phyloP scores from a whole-genome alignment of 2,797 vertebrate genomes.

The Cryptoblepharus egeriae region DNA sequence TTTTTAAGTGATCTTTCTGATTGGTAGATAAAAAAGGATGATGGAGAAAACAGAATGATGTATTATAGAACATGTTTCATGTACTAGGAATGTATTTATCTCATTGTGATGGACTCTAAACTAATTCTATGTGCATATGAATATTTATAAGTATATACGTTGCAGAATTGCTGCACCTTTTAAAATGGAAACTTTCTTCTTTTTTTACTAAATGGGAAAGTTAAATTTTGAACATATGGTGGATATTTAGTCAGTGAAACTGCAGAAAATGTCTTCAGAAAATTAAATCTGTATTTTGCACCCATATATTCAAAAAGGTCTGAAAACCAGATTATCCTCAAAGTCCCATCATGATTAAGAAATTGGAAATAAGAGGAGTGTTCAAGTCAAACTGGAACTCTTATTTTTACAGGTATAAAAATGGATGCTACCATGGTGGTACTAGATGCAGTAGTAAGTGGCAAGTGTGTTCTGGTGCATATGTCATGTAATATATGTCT shows the following conservation, averaged over 20 bases:
- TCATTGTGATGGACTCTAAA: neutral
- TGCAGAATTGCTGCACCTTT: constrained; percentile 12
- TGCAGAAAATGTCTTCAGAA: constrained; percentile 49
- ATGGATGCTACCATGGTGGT: no score
- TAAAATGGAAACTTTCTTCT: neutral
- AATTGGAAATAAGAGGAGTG: constrained; percentile 29
- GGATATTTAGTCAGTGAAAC: constrained; percentile 37
- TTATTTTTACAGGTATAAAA: no score
- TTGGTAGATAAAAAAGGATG: constrained; percentile 47
- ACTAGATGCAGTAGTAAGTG: no score
- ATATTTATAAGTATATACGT: constrained; percentile 31
- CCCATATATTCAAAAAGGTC: constrained; percentile 55
- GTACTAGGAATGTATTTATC: constrained; percentile 22
- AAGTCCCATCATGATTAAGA: constrained; percentile 23
- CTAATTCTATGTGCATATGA: neutral
- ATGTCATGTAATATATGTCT: no score
- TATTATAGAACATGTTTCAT: constrained; percentile 36
- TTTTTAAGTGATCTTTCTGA: constrained; percentile 61
- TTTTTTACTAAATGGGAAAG: neutral
- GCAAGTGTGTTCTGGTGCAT: no score
- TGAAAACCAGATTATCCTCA: constrained; percentile 54
- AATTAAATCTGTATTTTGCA: constrained; percentile 62
- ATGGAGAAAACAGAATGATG: constrained; percentile 24
- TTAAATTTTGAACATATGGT: constrained; percentile 36
- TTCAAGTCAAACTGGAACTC: no score